Base-by-base conservation (phyloP, 2,113 vertebrate genomes). In the Bufo bufo region DNA sequence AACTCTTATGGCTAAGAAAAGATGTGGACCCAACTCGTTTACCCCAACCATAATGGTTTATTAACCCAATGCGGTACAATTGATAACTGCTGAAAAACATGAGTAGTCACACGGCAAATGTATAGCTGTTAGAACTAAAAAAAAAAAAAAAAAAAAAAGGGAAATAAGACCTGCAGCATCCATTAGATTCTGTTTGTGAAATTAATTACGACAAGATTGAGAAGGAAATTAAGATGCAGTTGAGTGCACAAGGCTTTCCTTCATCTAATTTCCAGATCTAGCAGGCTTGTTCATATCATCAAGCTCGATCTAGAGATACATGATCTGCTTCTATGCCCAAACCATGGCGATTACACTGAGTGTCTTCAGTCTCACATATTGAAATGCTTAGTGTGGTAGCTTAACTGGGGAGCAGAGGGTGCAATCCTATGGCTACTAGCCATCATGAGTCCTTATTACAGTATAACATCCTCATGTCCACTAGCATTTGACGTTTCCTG, bases 151-250 rank as follows among this genome's bases (percentile, higher is more conserved):
- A 33, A 33, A 33, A 33, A 33, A 33, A 33, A 33, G 1, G 47
- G 90, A 89, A 86, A 92, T 92, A 33, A 45, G 90, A 92, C 85
- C 90, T 80, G 63, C 92, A 90, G 94, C 89, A 92, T 89, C 92
- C 2, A 19, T 84, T 88, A 97, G 96, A 97, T 97, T 96, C 96
- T 97, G 97, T 94, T 95, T 90, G 92, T 82, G 88, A 92, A 97
- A 97, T 96, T 97, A 97, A 97, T 98, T 97, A 96, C 94, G 95
- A 96, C 96, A 96, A 95, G 96, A 97, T 96, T 96, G 97, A 95
- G 94, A 96, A 96, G 95, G 95, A 95, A 95, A 96, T 96, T 94
- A 94, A 93, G 95, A 94, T 90, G 93, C 95, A 95, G 95, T 93
- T 94, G 94, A 95, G 93, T 93, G 95, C 94, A 93, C 94, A 95